Evolutionary conservation across 2,113 vertebrate species (phyloP).

Genomic region (Psittacus erithacus): DNA sequence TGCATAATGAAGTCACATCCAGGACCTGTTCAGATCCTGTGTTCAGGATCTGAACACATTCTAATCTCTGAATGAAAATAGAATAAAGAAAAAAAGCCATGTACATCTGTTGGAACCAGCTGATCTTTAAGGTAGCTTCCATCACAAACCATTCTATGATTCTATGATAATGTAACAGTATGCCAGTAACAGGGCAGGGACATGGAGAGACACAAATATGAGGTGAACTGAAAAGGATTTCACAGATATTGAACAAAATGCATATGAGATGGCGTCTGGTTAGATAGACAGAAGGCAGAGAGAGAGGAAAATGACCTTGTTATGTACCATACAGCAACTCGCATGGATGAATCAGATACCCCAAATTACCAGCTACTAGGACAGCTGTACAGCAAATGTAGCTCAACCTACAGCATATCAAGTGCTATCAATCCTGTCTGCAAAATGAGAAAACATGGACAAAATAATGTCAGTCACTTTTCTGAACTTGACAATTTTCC

Average conservation of each 20-base stretch:
- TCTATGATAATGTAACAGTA: background rate
- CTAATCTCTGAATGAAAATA: background rate
- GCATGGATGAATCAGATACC: background rate
- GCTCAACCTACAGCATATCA: background rate
- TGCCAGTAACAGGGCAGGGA: background rate
- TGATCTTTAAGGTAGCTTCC: background rate
- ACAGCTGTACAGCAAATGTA: background rate
- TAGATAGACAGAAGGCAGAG: slow-evolving; percentile 12
- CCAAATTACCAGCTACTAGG: background rate
- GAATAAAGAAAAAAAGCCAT: background rate
- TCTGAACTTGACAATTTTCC: background rate
- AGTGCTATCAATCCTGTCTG: background rate
- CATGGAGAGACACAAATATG: background rate
- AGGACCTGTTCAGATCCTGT: background rate
- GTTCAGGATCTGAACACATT: background rate
- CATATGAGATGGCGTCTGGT: background rate
- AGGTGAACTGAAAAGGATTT: slow-evolving; percentile 56
- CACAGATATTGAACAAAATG: slow-evolving; percentile 33
- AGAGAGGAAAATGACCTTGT: slow-evolving; percentile 28
- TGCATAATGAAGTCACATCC: background rate
- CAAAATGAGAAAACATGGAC: background rate
- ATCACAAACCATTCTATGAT: background rate
- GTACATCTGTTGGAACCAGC: background rate
- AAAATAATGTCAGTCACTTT: background rate
- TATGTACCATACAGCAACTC: background rate